Evolutionary conservation across 2,888 invertebrate genomes (phyloP), one percentile per base, ranked within the genome.

Genomic region (Apamea crenata): DNA sequence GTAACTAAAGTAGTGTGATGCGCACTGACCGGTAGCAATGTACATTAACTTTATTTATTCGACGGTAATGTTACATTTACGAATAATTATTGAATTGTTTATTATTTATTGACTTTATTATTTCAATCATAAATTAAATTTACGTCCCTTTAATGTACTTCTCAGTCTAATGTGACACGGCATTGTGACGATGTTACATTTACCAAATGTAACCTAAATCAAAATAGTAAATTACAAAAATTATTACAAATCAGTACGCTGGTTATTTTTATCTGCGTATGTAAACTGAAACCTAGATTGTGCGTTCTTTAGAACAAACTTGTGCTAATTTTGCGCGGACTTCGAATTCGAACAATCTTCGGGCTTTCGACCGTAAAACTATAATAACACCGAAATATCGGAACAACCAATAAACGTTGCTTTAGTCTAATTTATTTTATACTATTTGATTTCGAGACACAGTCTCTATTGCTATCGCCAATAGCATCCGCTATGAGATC

Each of bases 341-440:
- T 68, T 78, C 72, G 66, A 75, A 78, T 72, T 79, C 72, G 71
- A 83, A 82, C 70, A 77, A 88, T 89, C 87, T 89, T 87, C 90
- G 91, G 90, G 89, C 88, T 87, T 84, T 84, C 83, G 86, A 87
- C 81, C 82, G 80, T 83, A 83, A 87, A 87, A 87, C 81, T 87
- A 87, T 85, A 80, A 83, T 86, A 88, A 90, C 87, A 88, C 85
- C 84, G 86, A 90, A 90, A 91, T 91, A 90, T 91, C 91, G 90
- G 91, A 87, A 85, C 84, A 88, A 87, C 87, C 81, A 89, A 88
- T 89, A 88, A 87, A 90, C 75, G 82, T 89, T 89, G 88, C 67
- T 80, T 85, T 83, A 82, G 16, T 85, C 91, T 89, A 89, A 85
- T 78, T 88, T 81, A 86, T 71, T 87, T 84, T 76, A 84, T 83